These are phyloP conservation scores for Caenorhabditis macrosperma DNA, from an alignment of 2,888 invertebrate genomes.

Conservation along the genomic window DNA sequence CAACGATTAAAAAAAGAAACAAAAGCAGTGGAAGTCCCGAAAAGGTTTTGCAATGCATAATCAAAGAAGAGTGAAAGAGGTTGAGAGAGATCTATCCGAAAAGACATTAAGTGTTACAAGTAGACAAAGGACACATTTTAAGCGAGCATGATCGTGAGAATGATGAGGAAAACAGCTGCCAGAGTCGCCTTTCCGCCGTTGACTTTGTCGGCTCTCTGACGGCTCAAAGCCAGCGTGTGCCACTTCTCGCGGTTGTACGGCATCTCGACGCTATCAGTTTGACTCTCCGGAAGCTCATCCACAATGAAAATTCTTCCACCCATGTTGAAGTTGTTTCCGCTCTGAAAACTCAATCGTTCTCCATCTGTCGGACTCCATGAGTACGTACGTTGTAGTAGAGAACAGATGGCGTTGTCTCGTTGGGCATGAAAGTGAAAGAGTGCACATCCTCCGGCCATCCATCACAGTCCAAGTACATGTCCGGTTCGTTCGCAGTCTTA, in stretches of 20 bases:
- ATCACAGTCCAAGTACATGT: slow-evolving; percentile 83
- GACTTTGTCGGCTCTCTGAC: slow-evolving; percentile 54
- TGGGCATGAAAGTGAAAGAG: slow-evolving; percentile 86
- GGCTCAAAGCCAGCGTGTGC: slow-evolving; percentile 51
- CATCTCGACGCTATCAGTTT: slow-evolving; percentile 72
- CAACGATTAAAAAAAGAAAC: slow-evolving; percentile 35
- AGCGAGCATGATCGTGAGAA: slow-evolving; percentile 36
- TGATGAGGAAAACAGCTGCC: slow-evolving; percentile 43
- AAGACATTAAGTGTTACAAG: slow-evolving; percentile 36
- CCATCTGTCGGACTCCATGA: neutral
- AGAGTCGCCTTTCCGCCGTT: slow-evolving; percentile 40
- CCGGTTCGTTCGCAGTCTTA: slow-evolving; percentile 80
- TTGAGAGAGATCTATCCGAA: slow-evolving; percentile 49
- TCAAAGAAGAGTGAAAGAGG: slow-evolving; percentile 20
- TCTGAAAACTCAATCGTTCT: slow-evolving; percentile 85
- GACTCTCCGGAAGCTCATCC: slow-evolving; percentile 83
- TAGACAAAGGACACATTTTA: slow-evolving; percentile 13
- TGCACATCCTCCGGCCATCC: slow-evolving; percentile 60
- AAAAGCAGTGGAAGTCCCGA: slow-evolving; percentile 47
- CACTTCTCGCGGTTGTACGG: slow-evolving; percentile 72
- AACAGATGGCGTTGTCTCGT: slow-evolving; percentile 89
- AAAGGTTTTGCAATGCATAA: slow-evolving; percentile 42
- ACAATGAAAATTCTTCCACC: slow-evolving; percentile 94
- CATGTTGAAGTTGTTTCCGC: slow-evolving; percentile 94
- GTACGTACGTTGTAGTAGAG: slow-evolving; percentile 85